Conservation (phyloP, 2,797 vertebrate genomes). For the Gymnothorax javanicus region DNA sequence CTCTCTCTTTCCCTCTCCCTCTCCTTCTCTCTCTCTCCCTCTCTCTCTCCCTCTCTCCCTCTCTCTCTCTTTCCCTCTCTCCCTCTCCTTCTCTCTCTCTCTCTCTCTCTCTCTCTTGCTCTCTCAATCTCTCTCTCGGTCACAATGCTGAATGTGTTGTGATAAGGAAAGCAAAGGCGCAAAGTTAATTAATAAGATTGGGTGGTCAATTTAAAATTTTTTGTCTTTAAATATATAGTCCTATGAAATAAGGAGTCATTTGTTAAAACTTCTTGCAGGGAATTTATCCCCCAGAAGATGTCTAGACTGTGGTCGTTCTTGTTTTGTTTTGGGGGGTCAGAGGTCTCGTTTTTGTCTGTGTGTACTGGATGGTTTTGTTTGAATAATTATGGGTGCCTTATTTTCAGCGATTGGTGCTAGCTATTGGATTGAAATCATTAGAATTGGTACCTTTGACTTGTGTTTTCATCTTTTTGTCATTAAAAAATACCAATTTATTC, state of each 20-base stretch:
- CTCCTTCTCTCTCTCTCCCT: background rate
- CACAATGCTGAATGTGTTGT: conserved; percentile 43
- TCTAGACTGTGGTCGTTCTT: conserved; percentile 34
- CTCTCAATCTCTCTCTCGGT: conserved; percentile 38
- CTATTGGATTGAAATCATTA: conserved; percentile 18
- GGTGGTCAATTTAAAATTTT: conserved; percentile 43
- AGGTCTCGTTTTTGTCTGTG: background rate
- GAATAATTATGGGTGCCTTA: conserved; percentile 8
- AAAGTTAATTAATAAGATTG: conserved; percentile 57
- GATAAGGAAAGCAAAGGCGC: conserved; percentile 53
- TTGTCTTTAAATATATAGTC: conserved; percentile 17
- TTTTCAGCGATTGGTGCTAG: conserved; percentile 2
- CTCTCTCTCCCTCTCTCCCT: conserved; percentile 36
- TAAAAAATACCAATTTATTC: background rate
- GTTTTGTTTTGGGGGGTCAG: conserved; percentile 4
- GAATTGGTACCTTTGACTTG: background rate
- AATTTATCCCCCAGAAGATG: conserved; percentile 30
- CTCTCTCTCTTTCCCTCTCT: background rate
- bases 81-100: conserved; percentile 2
- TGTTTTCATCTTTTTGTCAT: background rate
- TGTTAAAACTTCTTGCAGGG: conserved; percentile 29
- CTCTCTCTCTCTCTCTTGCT: conserved; percentile 1
- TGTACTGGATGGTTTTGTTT: conserved; percentile 18
- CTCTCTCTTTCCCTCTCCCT: conserved; percentile 10
- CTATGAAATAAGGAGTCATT: conserved; percentile 36